These are phyloP conservation scores for Peromyscus leucopus DNA, from an alignment of 2,113 vertebrate genomes.

Conservation along the genomic window DNA sequence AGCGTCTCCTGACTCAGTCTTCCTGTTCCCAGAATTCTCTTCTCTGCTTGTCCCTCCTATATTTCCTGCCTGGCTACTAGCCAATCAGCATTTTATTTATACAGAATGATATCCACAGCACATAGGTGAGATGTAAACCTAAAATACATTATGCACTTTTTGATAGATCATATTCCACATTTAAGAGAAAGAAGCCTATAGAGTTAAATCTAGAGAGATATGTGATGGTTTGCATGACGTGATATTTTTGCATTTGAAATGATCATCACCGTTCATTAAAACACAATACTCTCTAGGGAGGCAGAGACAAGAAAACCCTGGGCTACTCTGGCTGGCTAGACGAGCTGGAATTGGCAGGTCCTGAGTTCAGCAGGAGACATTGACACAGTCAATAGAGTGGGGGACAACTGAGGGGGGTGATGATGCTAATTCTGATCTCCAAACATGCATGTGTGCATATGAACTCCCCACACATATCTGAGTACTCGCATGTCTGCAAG, in stretches of 20 bases:
- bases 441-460: background rate
- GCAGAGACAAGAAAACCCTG: background rate
- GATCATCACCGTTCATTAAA: background rate
- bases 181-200: background rate
- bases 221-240: constrained; percentile 4
- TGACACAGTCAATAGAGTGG: background rate
- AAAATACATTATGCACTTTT: background rate
- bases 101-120: too few species aligned
- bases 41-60: too few species aligned
- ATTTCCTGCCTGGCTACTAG: too few species aligned
- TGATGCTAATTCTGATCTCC: background rate
- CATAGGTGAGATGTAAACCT: background rate
- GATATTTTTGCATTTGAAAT: constrained; percentile 35
- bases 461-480: background rate
- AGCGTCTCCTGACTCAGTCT: too few species aligned
- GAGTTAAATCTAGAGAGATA: background rate
- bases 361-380: background rate
- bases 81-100: too few species aligned
- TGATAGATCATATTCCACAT: background rate
- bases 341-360: background rate
- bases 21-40: too few species aligned
- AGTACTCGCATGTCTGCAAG: background rate
- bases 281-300: background rate
- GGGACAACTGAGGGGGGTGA: background rate
- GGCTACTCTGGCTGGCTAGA: background rate